These are phyloP conservation scores for Cheilinus undulatus DNA, from an alignment of 2,113 vertebrate species.

Conservation along the genomic window DNA sequence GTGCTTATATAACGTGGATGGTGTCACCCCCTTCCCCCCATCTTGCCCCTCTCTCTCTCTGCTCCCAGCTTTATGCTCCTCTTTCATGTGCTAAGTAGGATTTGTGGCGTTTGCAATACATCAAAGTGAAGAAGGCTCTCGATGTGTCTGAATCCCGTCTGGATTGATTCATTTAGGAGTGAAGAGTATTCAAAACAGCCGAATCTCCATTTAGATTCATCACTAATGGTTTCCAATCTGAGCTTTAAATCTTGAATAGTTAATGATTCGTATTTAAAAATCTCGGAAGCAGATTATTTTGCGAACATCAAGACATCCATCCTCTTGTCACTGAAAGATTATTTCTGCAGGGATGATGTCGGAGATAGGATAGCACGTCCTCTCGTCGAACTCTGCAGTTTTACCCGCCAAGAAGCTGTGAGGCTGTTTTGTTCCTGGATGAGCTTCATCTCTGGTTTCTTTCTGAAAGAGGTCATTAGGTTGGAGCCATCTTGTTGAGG, in stretches of 20 bases:
- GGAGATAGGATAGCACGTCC: neutral
- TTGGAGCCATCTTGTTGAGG: constrained; percentile 14
- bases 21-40: constrained; percentile 46
- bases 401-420: neutral
- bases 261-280: constrained; percentile 19
- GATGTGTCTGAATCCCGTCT: constrained; percentile 55
- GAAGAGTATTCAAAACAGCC: constrained; percentile 14
- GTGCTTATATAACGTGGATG: constrained; percentile 75
- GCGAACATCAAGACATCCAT: constrained; percentile 17
- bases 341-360: constrained; percentile 3
- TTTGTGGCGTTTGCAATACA: constrained; percentile 76
- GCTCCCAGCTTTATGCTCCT: constrained; percentile 65
- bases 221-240: constrained; percentile 13
- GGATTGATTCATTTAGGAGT: constrained; percentile 47
- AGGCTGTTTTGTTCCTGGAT: constrained; percentile 17
- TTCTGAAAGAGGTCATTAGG: constrained; percentile 31
- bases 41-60: constrained; percentile 44
- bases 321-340: constrained; percentile 5
- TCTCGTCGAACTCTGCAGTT: constrained; percentile 1
- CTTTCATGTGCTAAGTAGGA: constrained; percentile 86
- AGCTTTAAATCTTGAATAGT: constrained; percentile 5
- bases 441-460: constrained; percentile 20
- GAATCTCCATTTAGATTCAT: constrained; percentile 7
- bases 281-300: constrained; percentile 3
- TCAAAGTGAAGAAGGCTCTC: constrained; percentile 68